Evolutionary conservation across 2,888 invertebrate genomes (phyloP), one percentile per base, ranked within the genome.

Genomic region (Adelphocoris suturalis): DNA sequence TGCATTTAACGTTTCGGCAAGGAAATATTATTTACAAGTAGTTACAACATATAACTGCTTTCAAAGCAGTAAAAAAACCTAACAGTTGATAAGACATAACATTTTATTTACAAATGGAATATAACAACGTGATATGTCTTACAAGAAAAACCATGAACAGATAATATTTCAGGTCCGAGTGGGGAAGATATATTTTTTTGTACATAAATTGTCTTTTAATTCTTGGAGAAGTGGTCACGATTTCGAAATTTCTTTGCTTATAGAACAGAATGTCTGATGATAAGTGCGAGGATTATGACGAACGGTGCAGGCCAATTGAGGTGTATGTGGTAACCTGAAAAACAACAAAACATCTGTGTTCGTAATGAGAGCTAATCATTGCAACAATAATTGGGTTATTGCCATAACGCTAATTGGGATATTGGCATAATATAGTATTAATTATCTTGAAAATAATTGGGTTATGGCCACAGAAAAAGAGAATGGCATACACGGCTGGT

Each of bases 271-370:
- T 88, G 78, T 16, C 78, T 5, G 52, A 57, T 61, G 28, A 88
- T 52, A 27, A 88, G 78, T 0, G 88, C 52, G 3, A 55, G 14
- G 16, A 87, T 27, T 28, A 87, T 47, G 87, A 87, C 55, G 55
- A 48, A 28, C 14, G 88, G 88, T n/a, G 78, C 48, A 14, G 88
- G 88, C 88, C 88, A 88, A 27, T 55, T 76, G 27, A 88, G 88
- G 19, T 88, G 55, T 23, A 88, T 80, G 78, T 88, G 88, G 88
- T 78, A 88, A n/a, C 88, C 88, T 88, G 88, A 16, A 13, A n/a
- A 68, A 57, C n/a, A 81, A n/a, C 4, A 37, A 80, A 80, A 37
- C 37, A 37, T 37, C 2, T 37, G 2, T 37, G 7, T 37, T 37
- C 2, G 3, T 7, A 37, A 37, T n/a, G n/a, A n/a, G n/a, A n/a